Conservation (phyloP, 2,113 vertebrate genomes). For the Morone chrysops region DNA sequence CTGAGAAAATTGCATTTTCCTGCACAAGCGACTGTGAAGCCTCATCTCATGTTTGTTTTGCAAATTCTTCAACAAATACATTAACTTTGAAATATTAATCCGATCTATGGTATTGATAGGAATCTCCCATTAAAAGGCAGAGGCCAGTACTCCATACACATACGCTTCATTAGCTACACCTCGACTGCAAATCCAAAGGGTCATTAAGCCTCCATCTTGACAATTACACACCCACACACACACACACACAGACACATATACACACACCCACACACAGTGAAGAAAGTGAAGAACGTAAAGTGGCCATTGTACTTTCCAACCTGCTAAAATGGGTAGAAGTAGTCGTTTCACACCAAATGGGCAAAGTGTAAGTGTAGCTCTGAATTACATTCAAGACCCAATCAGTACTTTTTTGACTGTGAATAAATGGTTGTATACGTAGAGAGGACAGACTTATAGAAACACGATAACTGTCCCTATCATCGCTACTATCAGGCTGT, state of each 20-base stretch:
- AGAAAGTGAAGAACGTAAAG: constrained; percentile 40
- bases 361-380: not conserved
- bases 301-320: constrained; percentile 27
- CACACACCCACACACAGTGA: constrained; percentile 34
- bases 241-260: constrained; percentile 40
- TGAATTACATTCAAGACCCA: constrained; percentile 14
- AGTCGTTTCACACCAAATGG: constrained; percentile 23
- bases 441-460: not conserved
- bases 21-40: constrained; percentile 85
- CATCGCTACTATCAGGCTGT: not conserved
- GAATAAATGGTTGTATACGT: not conserved
- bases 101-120: constrained; percentile 86
- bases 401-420: constrained; percentile 16
- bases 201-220: constrained; percentile 83
- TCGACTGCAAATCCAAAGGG: constrained; percentile 81
- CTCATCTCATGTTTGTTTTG: constrained; percentile 86
- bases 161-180: constrained; percentile 86
- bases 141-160: constrained; percentile 79
- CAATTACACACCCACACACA: constrained; percentile 68
- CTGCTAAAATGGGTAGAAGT: constrained; percentile 41
- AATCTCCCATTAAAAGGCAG: constrained; percentile 80
- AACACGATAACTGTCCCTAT: not conserved
- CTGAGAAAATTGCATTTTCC: constrained; percentile 87
- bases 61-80: constrained; percentile 87
- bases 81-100: constrained; percentile 90